phyloP scores from a whole-genome alignment of 2,797 vertebrate genomes.

The Lepidocolaptes lacrymiger region DNA sequence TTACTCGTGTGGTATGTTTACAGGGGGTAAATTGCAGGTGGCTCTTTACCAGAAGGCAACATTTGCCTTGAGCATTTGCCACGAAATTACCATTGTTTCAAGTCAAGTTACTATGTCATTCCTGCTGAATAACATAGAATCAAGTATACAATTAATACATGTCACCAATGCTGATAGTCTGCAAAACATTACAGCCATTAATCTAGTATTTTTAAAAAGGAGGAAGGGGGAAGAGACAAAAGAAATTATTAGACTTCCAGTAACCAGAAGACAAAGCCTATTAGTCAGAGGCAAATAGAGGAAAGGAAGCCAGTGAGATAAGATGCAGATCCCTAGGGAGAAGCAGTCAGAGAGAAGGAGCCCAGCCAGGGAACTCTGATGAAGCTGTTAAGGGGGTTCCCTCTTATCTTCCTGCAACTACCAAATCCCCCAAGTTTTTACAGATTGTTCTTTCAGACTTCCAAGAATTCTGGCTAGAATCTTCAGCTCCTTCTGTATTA shows the following conservation, averaged over 20 bases:
- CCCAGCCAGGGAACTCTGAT: background rate
- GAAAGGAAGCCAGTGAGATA: slow-evolving; percentile 33
- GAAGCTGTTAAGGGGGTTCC: background rate
- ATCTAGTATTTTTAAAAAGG: slow-evolving; percentile 23
- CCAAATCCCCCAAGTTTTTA: background rate
- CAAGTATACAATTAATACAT: slow-evolving; percentile 56
- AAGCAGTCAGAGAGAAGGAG: background rate
- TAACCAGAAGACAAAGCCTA: slow-evolving; percentile 37
- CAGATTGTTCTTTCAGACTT: background rate
- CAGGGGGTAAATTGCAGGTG: slow-evolving; percentile 10
- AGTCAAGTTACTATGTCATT: slow-evolving; percentile 51
- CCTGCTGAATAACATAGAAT: slow-evolving; percentile 56
- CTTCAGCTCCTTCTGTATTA: background rate
- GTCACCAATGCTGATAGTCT: slow-evolving; percentile 19
- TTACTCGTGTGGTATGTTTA: background rate
- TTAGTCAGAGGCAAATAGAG: slow-evolving; percentile 39
- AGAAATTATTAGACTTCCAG: slow-evolving; percentile 49
- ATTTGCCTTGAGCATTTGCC: slow-evolving; percentile 43
- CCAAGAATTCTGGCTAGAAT: background rate
- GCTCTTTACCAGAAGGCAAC: slow-evolving; percentile 26
- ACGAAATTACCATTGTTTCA: slow-evolving; percentile 65
- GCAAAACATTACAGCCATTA: slow-evolving; percentile 37
- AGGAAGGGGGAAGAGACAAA: slow-evolving; percentile 33
- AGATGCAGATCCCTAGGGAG: slow-evolving; percentile 43
- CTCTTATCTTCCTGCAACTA: background rate